Base-by-base conservation (phyloP, 2,113 vertebrate genomes). In the Carlito syrichta region DNA sequence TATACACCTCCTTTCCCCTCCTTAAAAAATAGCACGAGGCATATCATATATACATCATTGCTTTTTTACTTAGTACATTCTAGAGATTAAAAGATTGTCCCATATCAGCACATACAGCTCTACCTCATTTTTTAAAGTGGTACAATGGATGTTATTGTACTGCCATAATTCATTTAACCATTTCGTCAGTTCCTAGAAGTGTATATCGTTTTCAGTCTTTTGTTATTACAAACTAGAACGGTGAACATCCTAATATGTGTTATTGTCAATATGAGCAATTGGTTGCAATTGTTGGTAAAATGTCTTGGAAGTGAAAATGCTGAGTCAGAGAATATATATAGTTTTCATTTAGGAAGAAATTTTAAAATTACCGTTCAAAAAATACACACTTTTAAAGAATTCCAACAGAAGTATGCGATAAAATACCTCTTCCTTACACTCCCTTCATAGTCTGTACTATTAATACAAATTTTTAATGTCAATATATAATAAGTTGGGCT, bases 341-440 rank as follows among this genome's bases (percentile, higher is more conserved):
- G 45, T 94, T 89, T 89, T 94, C 16, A 56, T 45, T 94, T 94
- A 48, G 79, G 89, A 95, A 92, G 27, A 89, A 96, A 62, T 91
- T 74, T 9, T 58, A 71, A 88, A 96, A 79, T n/a, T 54, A 54
- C 12, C 11, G 25, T 79, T 83, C 32, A 63, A 79, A 95, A 13
- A 77, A 12, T 56, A 27, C 9, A 35, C 5, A 30, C 6, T 14
- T 78, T 63, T 54, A 50, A 63, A 68, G 38, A 19, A 83, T 43
- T 20, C 9, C 22, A 48, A n/a, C 3, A 76, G 60, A 63, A 66
- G 5, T 82, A 20, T 58, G 8, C 48, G 30, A n/a, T n/a, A 8
- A 1, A 4, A 43, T 89, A 0, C 16, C 13, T 11, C 19, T 87
- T 69, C 10, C 8, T 90, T 30, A 43, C 35, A 89, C 3, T 93